Conservation (phyloP, 64 coral and sea anemone species). For the Montipora efflorescens region DNA sequence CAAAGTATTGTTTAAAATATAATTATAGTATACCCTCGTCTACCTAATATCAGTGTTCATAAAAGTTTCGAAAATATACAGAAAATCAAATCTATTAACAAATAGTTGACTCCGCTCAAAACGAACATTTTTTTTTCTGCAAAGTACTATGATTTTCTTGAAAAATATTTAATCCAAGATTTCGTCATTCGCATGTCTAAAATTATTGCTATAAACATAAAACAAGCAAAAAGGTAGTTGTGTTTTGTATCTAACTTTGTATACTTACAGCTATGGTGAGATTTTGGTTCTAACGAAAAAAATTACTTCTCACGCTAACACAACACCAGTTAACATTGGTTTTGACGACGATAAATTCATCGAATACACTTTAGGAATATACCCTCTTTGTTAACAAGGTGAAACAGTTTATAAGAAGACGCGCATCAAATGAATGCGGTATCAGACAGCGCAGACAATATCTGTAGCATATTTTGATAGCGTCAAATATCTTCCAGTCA, state of each 20-base stretch:
- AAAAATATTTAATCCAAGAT: background rate
- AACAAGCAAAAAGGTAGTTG: background rate
- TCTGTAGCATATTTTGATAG: constrained; percentile 3
- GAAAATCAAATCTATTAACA: background rate
- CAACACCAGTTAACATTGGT: background rate
- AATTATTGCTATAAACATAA: background rate
- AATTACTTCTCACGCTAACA: background rate
- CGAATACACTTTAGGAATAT: background rate
- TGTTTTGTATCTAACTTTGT: background rate
- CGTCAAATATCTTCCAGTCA: constrained; percentile 16
- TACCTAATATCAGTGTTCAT: no score
- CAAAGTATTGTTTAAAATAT: background rate
- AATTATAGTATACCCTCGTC: no score
- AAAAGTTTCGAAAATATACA: background rate
- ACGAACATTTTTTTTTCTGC: background rate
- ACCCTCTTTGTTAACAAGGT: background rate
- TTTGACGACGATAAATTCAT: background rate
- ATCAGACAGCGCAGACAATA: background rate
- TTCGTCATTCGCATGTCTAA: background rate
- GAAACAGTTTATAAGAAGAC: background rate
- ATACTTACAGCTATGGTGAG: background rate
- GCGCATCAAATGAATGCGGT: no score
- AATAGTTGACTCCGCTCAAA: no score
- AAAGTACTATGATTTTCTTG: background rate
- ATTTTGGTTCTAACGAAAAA: background rate